Percentiles rank a stretch among this genome's conserved stretches.
phyloP scores from a whole-genome alignment of 1,140 invertebrate genomes.

The Trichonephila clavipes region DNA sequence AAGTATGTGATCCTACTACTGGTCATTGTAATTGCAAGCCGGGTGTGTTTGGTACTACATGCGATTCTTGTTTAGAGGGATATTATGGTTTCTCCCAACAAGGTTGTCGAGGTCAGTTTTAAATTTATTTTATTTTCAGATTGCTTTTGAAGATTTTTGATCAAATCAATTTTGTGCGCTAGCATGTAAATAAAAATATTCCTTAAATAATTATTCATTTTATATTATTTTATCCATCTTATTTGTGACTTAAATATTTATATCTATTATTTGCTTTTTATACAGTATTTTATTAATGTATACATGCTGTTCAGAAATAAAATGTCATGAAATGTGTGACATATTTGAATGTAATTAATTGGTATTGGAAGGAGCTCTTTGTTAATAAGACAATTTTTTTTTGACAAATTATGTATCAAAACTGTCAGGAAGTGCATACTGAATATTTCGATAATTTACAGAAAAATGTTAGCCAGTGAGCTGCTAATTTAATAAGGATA shows the following conservation, averaged over 20 bases:
- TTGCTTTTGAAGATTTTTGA: not conserved
- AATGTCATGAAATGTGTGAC: too few relatives aligned
- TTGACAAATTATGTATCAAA: too few relatives aligned
- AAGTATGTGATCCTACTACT: constrained; percentile 83
- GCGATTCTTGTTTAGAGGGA: constrained; percentile 87
- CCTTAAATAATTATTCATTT: not conserved
- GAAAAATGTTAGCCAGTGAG: too few relatives aligned
- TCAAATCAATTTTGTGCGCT: not conserved
- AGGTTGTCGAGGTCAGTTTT: constrained; percentile 82
- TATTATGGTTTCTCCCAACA: constrained; percentile 91
- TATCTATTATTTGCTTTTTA: not conserved
- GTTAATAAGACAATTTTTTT: too few relatives aligned
- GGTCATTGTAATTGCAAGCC: constrained; percentile 84
- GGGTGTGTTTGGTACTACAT: constrained; percentile 82
- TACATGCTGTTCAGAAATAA: too few relatives aligned
- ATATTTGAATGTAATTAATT: too few relatives aligned
- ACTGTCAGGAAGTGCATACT: too few relatives aligned
- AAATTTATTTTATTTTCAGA: not conserved
- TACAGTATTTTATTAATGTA: too few relatives aligned
- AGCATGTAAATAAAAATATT: not conserved
- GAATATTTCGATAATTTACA: too few relatives aligned
- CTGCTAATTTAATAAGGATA: too few relatives aligned
- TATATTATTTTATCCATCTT: not conserved
- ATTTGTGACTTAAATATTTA: not conserved
- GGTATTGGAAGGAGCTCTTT: too few relatives aligned